phyloP scores from a whole-genome alignment of 2,888 invertebrate genomes.

The Ormyrus rosae region DNA sequence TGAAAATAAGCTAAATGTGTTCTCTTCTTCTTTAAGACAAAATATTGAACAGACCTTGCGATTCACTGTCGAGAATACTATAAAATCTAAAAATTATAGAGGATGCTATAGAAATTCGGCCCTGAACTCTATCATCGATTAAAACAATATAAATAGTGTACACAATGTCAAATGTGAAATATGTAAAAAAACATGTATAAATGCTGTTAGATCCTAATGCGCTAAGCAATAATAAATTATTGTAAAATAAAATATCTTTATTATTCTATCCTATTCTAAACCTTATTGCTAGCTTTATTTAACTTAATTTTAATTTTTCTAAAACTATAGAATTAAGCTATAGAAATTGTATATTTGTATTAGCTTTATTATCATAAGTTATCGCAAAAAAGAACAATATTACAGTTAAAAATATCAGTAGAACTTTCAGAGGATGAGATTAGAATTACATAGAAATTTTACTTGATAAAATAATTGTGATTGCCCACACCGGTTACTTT shows the following conservation, averaged over 20 bases:
- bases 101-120: constrained; percentile 24
- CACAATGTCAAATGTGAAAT: constrained; percentile 47
- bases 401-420: no score
- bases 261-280: no score
- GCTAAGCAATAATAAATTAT: constrained; percentile 53
- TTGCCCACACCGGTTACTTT: no score
- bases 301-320: no score
- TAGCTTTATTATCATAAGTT: no score
- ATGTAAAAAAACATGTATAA: constrained; percentile 53
- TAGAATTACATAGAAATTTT: no score
- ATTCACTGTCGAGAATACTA: constrained; percentile 36
- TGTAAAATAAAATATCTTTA: constrained; percentile 27
- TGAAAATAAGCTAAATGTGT: constrained; percentile 52
- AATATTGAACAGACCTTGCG: constrained; percentile 45
- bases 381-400: no score
- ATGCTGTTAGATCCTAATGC: constrained; percentile 48
- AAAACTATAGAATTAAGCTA: no score
- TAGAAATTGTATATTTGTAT: no score
- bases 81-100: constrained; percentile 34
- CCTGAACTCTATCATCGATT: constrained; percentile 43
- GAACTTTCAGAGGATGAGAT: no score
- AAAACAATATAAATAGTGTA: constrained; percentile 52
- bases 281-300: no score
- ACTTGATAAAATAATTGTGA: no score
- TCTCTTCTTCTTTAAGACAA: constrained; percentile 46